phyloP scores from a whole-genome alignment of 2,113 vertebrate genomes.

The Alligator mississippiensis region DNA sequence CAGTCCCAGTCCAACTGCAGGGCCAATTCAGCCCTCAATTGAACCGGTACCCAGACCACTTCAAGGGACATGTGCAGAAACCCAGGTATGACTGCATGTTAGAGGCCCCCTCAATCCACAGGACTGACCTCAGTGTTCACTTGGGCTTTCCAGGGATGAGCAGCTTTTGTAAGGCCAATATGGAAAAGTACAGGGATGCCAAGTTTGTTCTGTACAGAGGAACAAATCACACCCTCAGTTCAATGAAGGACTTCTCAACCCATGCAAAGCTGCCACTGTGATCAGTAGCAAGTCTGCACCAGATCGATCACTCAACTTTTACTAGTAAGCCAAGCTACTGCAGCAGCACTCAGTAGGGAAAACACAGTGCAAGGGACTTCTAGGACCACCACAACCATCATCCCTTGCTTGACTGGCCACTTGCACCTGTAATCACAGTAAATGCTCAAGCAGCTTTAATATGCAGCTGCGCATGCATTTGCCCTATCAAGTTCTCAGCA shows the following conservation, averaged over 20 bases:
- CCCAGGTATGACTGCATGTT: not conserved
- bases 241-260: not conserved
- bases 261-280: not conserved
- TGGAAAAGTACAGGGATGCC: not conserved
- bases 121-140: not conserved
- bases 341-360: not conserved
- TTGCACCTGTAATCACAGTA: not conserved
- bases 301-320: not conserved
- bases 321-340: not conserved
- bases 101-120: not conserved
- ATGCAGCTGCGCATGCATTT: not conserved
- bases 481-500: not conserved
- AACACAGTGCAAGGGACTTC: not conserved
- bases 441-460: not conserved
- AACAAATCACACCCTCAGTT: not conserved
- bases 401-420: fast-evolving
- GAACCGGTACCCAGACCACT: conserved; percentile 1
- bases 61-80: not conserved
- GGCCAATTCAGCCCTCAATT: not conserved
- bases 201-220: not conserved
- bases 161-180: not conserved
- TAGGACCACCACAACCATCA: not conserved
- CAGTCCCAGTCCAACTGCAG: not conserved
- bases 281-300: not conserved
- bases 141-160: not conserved